Evolutionary conservation across 2,888 invertebrate species (phyloP).

Genomic region (Drosophila putrida): DNA sequence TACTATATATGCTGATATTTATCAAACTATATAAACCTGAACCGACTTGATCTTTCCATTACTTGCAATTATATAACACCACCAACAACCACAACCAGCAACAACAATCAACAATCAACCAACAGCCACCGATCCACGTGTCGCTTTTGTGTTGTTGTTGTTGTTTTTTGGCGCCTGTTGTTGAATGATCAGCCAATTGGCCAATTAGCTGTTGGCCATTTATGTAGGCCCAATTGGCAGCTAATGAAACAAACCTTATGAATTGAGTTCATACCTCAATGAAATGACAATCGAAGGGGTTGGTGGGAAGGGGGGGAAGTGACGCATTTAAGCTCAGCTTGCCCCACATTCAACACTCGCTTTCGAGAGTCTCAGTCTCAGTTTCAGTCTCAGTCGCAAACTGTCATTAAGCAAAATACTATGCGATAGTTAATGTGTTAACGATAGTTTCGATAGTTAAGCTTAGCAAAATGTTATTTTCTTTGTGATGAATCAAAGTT

Average conservation of each 20-base stretch:
- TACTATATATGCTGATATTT: slow-evolving; percentile 5
- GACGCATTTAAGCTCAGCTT: slow-evolving; percentile 24
- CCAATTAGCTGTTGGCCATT: slow-evolving; percentile 48
- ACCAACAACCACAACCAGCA: slow-evolving; percentile 1
- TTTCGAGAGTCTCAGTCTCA: background rate
- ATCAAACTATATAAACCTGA: slow-evolving; percentile 18
- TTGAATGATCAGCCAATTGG: slow-evolving; percentile 40
- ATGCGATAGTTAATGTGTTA: background rate
- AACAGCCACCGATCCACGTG: slow-evolving; percentile 32
- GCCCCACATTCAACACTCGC: slow-evolving; percentile 18
- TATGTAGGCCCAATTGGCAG: slow-evolving; percentile 49
- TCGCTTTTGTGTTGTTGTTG: background rate
- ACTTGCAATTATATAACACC: slow-evolving; percentile 46
- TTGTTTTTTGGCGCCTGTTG: slow-evolving; percentile 19
- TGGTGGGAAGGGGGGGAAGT: slow-evolving; percentile 1
- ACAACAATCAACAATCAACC: background rate
- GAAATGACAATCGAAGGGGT: background rate
- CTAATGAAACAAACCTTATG: slow-evolving; percentile 36
- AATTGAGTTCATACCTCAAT: slow-evolving; percentile 25
- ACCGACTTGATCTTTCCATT: slow-evolving; percentile 12
- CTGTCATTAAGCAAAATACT: slow-evolving; percentile 1
- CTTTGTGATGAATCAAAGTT: background rate
- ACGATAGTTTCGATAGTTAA: slow-evolving; percentile 5
- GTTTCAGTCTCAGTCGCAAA: too few relatives aligned
- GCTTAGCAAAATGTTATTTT: background rate